Evolutionary conservation across 2,797 vertebrate species (phyloP).

Genomic region (Chelonia mydas): DNA sequence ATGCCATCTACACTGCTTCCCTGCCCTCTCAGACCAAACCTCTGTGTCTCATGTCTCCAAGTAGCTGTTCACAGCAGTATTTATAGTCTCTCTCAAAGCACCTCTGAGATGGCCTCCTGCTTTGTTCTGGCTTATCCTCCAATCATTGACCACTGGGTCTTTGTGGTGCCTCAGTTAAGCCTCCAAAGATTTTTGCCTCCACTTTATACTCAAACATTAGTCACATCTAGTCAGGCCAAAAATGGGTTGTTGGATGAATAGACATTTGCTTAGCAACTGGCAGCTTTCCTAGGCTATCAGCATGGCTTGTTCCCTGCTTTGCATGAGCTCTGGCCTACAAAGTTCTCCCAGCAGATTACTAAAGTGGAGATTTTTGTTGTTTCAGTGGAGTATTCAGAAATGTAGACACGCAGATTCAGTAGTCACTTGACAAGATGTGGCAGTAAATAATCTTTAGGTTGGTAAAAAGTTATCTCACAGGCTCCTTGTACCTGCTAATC

Average conservation of each 20-base stretch:
- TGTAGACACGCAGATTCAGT: not conserved
- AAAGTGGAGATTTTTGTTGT: not conserved
- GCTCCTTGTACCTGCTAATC: not conserved
- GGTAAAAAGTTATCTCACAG: not conserved
- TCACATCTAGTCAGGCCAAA: constrained; percentile 49
- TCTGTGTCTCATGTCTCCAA: constrained; percentile 6
- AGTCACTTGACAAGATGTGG: not conserved
- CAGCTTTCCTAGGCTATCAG: not conserved
- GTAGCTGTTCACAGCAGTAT: constrained; percentile 23
- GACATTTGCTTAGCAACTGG: constrained; percentile 63
- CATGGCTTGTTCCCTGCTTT: not conserved
- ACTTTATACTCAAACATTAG: constrained; percentile 55
- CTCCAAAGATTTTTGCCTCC: constrained; percentile 59
- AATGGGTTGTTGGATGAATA: not conserved
- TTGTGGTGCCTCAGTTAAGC: constrained; percentile 63
- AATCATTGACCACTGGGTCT: constrained; percentile 63
- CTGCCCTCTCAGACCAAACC: not conserved
- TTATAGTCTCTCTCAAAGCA: constrained; percentile 39
- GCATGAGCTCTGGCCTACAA: not conserved
- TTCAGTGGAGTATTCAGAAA: not conserved
- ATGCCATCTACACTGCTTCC: not conserved
- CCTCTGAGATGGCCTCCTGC: constrained; percentile 40
- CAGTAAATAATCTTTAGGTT: not conserved
- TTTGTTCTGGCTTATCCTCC: constrained; percentile 52
- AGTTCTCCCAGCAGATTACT: not conserved